Base-by-base conservation (phyloP, 2,797 vertebrate species). In the Picus viridis region DNA sequence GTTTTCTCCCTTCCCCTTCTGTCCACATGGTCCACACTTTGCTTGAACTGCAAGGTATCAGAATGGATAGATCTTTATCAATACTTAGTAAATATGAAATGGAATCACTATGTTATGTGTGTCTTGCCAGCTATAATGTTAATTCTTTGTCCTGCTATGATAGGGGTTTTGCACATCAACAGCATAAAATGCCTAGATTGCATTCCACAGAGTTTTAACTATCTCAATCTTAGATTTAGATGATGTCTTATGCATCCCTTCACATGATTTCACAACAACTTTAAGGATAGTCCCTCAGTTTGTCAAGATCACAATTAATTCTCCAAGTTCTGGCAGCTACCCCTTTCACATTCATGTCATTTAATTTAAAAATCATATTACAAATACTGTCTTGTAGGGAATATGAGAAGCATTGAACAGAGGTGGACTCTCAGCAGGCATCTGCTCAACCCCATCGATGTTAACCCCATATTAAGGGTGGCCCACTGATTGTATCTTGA, bases 151-250 rank as follows among this genome's bases (percentile, higher is more conserved):
- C 26, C 29, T 63, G n/a, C 17, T 68, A 36, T 47, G 20, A 65
- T 2, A 63, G 5, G 7, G 3, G 7, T 0, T 30, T 75, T 75
- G 76, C 43, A 15, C 1, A 2, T 73, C 19, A 59, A 68, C 24
- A 62, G 34, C 26, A 68, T 49, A 77, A 81, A 83, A 74, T 43
- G 43, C 8, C 24, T 51, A 58, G 13, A 32, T 36, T 15, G 26
- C 62, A 27, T 65, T 61, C 62, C 79, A 34, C 47, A 30, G 22
- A 3, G 22, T 30, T 84, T 76, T 73, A 67, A 12, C 22, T 63
- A 26, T 3, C 2, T 24, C 23, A 14, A 2, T 39, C 23, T 64
- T 58, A 36, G 2, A 24, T 34, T 65, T 57, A 3, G 36, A 49
- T 29, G 18, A 16, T 26, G 53, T 57, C 29, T 70, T 56, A 32